These are phyloP conservation scores for Muntiacus muntjak DNA, from an alignment of 2,113 vertebrate genomes.

Conservation along the genomic window DNA sequence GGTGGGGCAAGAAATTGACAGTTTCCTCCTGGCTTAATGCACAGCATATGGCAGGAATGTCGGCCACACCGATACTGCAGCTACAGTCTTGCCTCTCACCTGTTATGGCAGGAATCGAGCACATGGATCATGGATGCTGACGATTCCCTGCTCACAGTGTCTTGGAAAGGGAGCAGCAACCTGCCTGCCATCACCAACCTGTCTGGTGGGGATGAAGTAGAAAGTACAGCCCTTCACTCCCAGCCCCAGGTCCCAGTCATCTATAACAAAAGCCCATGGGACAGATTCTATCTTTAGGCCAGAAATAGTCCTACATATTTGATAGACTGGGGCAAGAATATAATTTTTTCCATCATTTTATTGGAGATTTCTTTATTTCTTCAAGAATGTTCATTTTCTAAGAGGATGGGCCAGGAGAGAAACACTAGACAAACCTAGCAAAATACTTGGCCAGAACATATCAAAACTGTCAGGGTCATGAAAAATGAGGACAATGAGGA, in stretches of 20 bases:
- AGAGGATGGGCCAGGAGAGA: neutral
- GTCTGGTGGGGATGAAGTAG: neutral
- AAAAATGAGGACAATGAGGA: neutral
- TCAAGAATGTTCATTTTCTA: neutral
- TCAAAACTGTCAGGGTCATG: neutral
- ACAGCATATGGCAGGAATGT: fast-evolving
- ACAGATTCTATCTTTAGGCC: conserved; percentile 4
- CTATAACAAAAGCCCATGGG: conserved; percentile 27
- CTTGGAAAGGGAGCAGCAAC: neutral
- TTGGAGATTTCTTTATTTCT: neutral
- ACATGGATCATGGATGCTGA: fast-evolving
- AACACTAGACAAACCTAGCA: neutral
- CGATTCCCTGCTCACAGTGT: neutral
- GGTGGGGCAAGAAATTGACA: neutral
- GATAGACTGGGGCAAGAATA: neutral
- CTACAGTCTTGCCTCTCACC: no score
- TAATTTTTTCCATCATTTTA: neutral
- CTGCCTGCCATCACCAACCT: neutral
- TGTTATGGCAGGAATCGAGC: fast-evolving
- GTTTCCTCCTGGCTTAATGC: neutral
- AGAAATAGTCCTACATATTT: neutral
- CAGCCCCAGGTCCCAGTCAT: neutral
- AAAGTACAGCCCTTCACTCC: neutral
- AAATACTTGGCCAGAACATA: neutral
- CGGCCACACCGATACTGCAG: fast-evolving